Evolutionary conservation across 1,140 invertebrate species (phyloP).

Genomic region (Spodoptera litura): DNA sequence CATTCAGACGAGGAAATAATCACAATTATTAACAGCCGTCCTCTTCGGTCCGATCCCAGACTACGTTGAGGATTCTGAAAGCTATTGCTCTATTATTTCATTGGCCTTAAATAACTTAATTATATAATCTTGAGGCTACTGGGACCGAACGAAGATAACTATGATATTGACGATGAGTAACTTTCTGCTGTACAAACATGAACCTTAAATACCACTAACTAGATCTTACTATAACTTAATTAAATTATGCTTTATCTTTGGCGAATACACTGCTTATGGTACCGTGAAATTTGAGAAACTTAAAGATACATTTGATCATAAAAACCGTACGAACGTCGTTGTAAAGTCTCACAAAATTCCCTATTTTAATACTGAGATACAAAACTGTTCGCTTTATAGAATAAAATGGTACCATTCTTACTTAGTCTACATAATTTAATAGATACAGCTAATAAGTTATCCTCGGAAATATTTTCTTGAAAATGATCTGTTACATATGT

Average conservation of each 20-base stretch:
- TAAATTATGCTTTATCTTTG: slow-evolving; percentile 85
- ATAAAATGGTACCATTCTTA: slow-evolving; percentile 75
- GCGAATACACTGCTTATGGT: slow-evolving; percentile 83
- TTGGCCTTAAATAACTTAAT: slow-evolving; percentile 36
- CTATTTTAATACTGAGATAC: slow-evolving; percentile 79
- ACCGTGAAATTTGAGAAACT: slow-evolving; percentile 69
- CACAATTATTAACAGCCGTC: slow-evolving; percentile 25
- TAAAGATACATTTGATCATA: slow-evolving; percentile 62
- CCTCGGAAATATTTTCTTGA: slow-evolving; percentile 63
- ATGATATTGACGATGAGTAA: slow-evolving; percentile 33
- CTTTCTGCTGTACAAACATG: slow-evolving; percentile 47
- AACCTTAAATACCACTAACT: slow-evolving; percentile 57
- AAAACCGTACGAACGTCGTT: slow-evolving; percentile 81
- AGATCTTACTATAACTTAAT: slow-evolving; percentile 61
- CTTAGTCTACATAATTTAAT: slow-evolving; percentile 53
- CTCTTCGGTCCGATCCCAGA: slow-evolving; percentile 27
- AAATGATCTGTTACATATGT: slow-evolving; percentile 41
- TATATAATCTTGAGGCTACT: slow-evolving; percentile 13
- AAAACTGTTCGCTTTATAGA: slow-evolving; percentile 57
- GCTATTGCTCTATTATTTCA: slow-evolving; percentile 18
- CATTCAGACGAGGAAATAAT: slow-evolving; percentile 24
- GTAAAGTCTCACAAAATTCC: slow-evolving; percentile 83
- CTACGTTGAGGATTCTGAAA: neutral
- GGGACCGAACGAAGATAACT: slow-evolving; percentile 35
- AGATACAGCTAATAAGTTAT: slow-evolving; percentile 65